Evolutionary conservation across 2,888 invertebrate species (phyloP).

Genomic region (Chelonus formosanus): DNA sequence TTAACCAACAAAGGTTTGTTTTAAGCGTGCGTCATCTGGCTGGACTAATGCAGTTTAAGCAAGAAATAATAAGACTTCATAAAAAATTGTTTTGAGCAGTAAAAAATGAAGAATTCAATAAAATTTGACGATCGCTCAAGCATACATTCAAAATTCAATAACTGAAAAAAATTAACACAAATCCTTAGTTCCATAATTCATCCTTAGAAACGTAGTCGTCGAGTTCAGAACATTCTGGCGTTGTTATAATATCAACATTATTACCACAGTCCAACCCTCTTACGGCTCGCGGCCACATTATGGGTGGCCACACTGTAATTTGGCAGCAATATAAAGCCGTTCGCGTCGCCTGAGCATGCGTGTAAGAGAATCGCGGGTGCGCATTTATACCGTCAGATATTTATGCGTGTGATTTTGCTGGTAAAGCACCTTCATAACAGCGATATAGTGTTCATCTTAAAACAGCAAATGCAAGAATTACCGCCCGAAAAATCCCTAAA

Average conservation of each 20-base stretch:
- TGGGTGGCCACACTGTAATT: constrained; percentile 62
- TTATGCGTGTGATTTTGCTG: constrained; percentile 55
- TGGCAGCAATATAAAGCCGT: constrained; percentile 61
- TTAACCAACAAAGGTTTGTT: too few species aligned
- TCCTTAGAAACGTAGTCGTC: constrained; percentile 8
- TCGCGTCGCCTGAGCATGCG: constrained; percentile 33
- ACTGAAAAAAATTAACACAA: background rate
- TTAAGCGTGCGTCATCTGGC: too few species aligned
- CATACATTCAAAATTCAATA: too few species aligned
- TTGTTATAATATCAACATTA: constrained; percentile 62
- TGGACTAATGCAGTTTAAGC: too few species aligned
- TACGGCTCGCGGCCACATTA: constrained; percentile 51
- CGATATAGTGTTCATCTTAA: constrained; percentile 11
- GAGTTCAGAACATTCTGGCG: constrained; percentile 30
- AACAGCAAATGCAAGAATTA: constrained; percentile 6
- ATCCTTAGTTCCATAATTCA: background rate
- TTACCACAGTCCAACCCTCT: constrained; percentile 47
- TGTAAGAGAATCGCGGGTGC: constrained; percentile 26
- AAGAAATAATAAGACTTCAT: too few species aligned
- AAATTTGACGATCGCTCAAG: too few species aligned
- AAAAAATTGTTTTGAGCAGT: too few species aligned
- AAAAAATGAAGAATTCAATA: too few species aligned
- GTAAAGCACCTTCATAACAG: constrained; percentile 29
- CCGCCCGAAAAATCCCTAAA: constrained; percentile 4
- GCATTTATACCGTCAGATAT: constrained; percentile 34